Conservation (phyloP, 2,797 vertebrate species). For the Pampus argenteus region DNA sequence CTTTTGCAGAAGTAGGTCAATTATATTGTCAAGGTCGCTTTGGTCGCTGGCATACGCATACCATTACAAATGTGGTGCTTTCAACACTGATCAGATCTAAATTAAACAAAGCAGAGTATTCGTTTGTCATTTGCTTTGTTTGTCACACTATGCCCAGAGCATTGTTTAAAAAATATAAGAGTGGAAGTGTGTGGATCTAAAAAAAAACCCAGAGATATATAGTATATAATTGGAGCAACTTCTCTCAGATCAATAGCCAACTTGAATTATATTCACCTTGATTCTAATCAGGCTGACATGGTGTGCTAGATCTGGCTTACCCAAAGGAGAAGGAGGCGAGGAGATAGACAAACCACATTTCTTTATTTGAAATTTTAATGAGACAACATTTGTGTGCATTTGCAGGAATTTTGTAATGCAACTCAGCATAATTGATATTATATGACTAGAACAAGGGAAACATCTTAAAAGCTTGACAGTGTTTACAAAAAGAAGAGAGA, state of each 20-base stretch:
- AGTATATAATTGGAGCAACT: conserved; percentile 45
- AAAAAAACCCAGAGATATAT: conserved; percentile 20
- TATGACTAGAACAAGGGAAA: conserved; percentile 32
- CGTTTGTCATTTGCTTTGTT: conserved; percentile 33
- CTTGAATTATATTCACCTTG: conserved; percentile 63
- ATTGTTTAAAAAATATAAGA: conserved; percentile 20
- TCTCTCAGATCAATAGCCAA: conserved; percentile 65
- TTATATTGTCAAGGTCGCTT: conserved; percentile 59
- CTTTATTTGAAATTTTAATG: conserved; percentile 46
- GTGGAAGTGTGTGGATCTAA: conserved; percentile 13
- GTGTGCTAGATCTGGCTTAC: conserved; percentile 34
- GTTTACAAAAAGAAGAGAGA: conserved; percentile 28
- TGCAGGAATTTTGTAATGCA: conserved; percentile 34
- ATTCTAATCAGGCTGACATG: conserved; percentile 51
- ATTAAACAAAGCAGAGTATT: conserved; percentile 31
- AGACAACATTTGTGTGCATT: conserved; percentile 40
- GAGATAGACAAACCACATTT: conserved; percentile 41
- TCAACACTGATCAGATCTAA: conserved; percentile 40
- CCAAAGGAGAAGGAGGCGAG: conserved; percentile 16
- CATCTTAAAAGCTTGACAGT: conserved; percentile 36
- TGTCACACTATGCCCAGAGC: conserved; percentile 14
- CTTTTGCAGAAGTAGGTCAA: conserved; percentile 44
- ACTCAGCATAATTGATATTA: conserved; percentile 42
- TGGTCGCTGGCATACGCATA: conserved; percentile 44
- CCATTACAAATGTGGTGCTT: conserved; percentile 17